These are phyloP conservation scores for Ia io DNA, from an alignment of 2,113 vertebrate species.

Conservation along the genomic window DNA sequence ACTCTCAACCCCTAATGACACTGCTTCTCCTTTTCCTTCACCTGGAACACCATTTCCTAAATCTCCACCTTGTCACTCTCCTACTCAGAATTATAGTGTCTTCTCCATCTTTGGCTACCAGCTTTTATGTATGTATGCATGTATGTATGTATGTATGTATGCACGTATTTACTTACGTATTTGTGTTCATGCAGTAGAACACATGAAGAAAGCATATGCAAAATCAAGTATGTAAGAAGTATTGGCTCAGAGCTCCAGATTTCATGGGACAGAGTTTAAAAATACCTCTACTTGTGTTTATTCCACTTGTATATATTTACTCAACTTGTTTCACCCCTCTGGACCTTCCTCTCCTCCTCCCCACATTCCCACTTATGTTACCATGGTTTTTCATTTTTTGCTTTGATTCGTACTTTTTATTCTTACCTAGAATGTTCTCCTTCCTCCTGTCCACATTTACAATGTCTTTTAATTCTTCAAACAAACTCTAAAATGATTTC, in stretches of 20 bases:
- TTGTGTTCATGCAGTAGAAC: neutral
- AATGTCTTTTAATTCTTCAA: neutral
- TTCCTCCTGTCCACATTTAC: neutral
- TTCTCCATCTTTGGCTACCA: neutral
- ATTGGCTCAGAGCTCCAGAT: neutral
- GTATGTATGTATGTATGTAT: neutral
- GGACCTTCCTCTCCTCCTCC: neutral
- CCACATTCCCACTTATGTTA: neutral
- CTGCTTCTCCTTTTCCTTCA: neutral
- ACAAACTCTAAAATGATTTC: neutral
- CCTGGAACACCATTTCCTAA: neutral
- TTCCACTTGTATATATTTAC: neutral
- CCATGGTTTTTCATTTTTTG: neutral
- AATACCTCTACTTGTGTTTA: neutral
- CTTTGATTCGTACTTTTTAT: neutral
- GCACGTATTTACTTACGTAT: neutral
- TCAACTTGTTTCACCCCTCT: neutral
- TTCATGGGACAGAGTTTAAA: neutral
- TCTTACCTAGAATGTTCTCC: neutral
- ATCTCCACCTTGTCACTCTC: neutral
- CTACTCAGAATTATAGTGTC: neutral
- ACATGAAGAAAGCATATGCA: neutral
- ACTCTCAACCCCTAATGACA: neutral
- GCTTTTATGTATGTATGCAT: neutral
- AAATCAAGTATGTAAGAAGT: neutral